Percentiles rank a stretch among this genome's conserved stretches.
Conservation (phyloP, 2,888 invertebrate species). For the Odontothrips loti region DNA sequence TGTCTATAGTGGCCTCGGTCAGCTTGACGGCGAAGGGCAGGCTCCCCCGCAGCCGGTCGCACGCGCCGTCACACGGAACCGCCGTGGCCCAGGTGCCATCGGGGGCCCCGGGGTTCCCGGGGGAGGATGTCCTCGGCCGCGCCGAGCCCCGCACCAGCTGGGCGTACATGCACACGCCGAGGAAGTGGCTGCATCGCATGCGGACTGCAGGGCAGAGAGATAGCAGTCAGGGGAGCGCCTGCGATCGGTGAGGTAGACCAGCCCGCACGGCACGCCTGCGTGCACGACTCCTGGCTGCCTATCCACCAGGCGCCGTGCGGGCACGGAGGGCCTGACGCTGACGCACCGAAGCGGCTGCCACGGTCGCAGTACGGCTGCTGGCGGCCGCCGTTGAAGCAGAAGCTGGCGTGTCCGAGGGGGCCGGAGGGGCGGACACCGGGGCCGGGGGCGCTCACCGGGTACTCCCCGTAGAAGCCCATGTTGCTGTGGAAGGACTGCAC, state of each 20-base stretch:
- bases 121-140: constrained; percentile 33
- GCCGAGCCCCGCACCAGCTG: constrained; percentile 3
- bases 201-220: not conserved
- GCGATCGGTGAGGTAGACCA: too few species aligned
- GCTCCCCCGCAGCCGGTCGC: not conserved
- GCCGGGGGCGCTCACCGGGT: constrained; percentile 38
- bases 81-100: constrained; percentile 33
- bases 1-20: not conserved
- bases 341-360: not conserved
- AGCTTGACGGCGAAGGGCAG: constrained; percentile 1
- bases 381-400: constrained; percentile 36
- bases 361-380: not conserved
- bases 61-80: constrained; percentile 33
- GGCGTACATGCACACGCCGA: not conserved
- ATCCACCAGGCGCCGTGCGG: too few species aligned
- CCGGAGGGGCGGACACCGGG: constrained; percentile 40
- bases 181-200: constrained; percentile 17
- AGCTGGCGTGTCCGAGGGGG: constrained; percentile 36
- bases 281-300: too few species aligned
- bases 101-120: too few species aligned
- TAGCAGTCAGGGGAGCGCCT: too few species aligned
- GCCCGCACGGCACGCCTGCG: too few species aligned
- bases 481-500: constrained; percentile 39
- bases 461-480: constrained; percentile 42
- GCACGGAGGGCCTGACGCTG: too few species aligned